Evolutionary conservation across 2,113 vertebrate genomes (phyloP).

Genomic region (Nyctereutes procyonoides): DNA sequence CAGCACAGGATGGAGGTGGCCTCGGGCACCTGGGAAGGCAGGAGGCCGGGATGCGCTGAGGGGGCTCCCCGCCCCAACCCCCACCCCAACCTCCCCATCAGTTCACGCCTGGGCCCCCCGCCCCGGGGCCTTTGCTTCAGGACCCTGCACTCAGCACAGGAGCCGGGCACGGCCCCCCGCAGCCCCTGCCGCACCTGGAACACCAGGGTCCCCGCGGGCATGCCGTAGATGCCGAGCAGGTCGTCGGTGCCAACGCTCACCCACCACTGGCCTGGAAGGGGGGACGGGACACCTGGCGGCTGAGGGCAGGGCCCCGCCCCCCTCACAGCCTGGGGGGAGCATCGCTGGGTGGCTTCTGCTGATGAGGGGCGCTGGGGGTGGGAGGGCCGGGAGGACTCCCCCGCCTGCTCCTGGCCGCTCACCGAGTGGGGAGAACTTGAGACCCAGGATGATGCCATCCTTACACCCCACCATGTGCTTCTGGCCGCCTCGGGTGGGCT

Average conservation of each 20-base stretch:
- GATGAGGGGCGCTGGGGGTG: neutral
- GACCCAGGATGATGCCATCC: conserved; percentile 87
- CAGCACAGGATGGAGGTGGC: conserved; percentile 91
- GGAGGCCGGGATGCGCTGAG: neutral
- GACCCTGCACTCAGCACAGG: neutral
- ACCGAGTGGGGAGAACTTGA: conserved; percentile 91
- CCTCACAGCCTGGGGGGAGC: neutral
- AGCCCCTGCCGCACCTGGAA: conserved; percentile 87
- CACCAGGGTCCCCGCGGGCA: conserved; percentile 89
- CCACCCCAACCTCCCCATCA: neutral
- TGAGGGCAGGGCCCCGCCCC: too few species aligned
- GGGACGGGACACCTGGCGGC: neutral
- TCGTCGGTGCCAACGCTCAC: conserved; percentile 93
- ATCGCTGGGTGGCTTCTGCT: neutral
- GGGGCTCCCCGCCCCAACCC: neutral
- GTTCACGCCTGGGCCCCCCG: accelerated
- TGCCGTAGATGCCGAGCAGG: conserved; percentile 90
- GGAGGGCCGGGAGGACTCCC: accelerated
- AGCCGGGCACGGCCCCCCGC: neutral
- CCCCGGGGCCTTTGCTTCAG: neutral
- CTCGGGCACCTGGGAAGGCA: conserved; percentile 90
- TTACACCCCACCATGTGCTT: conserved; percentile 88
- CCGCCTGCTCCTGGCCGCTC: neutral
- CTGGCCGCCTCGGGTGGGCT: conserved; percentile 86
- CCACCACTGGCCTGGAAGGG: conserved; percentile 91